Evolutionary conservation across 1,140 invertebrate species (phyloP), one percentile per base, ranked within the genome.

Genomic region (Papilio helenus): DNA sequence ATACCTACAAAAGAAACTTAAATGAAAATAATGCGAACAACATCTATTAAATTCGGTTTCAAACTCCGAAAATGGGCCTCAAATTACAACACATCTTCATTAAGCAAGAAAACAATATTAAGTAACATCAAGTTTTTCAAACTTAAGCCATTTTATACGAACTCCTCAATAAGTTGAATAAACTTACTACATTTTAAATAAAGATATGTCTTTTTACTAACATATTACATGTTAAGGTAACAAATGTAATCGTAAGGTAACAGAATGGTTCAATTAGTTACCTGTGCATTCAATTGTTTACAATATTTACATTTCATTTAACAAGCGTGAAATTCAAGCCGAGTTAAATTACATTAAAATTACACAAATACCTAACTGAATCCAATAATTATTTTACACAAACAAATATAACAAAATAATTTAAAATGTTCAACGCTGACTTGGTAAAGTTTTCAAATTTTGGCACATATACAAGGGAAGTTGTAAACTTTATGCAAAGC

Each of bases 31-130:
- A 88, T 81, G 68, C 72, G 83, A 88, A 85, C 83, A 90, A 87
- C 85, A 84, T 82, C 88, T 92, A 92, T 88, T 94, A 94, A 94
- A 94, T 93, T 93, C 92, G 91, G 90, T 92, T 92, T 93, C 79
- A 81, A 85, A 87, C 83, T 94, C 90, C 89, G 89, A 94, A 90
- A 79, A 89, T 82, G 85, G 86, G 87, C 89, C 88, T 90, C 88
- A 92, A 92, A 92, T 93, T 92, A 93, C 86, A 92, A 68, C 61
- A 68, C 14, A 55, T 68, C 89, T 92, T 92, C 87, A 68, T 68
- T 88, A 85, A 88, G 89, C 89, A 86, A 88, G 83, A 84, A 92
- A 89, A 85, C 82, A 89, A 87, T 55, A 55, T 55, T 55, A 20
- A 55, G 20, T 86, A 89, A 91, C 86, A 86, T 83, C 76, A 83